These are phyloP conservation scores for Trinorchestia longiramus DNA, from an alignment of 1,140 invertebrate species.

Conservation along the genomic window DNA sequence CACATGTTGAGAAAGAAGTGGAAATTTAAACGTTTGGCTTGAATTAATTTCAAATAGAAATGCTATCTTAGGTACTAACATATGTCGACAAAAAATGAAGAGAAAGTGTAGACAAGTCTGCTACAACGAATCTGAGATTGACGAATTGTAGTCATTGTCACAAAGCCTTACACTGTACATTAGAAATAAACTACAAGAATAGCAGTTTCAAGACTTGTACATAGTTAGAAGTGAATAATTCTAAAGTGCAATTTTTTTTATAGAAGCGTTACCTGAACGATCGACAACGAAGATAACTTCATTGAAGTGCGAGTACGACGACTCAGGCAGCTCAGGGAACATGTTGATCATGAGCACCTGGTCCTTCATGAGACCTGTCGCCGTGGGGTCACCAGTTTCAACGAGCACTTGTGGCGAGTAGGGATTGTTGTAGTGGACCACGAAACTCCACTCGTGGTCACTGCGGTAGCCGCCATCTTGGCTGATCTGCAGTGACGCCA, in stretches of 20 bases:
- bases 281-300: slow-evolving; percentile 43
- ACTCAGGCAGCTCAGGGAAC: slow-evolving; percentile 56
- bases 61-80: too few species aligned
- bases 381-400: slow-evolving; percentile 23
- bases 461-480: slow-evolving; percentile 58
- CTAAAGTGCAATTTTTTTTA: not conserved
- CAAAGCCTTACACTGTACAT: too few species aligned
- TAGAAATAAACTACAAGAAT: too few species aligned
- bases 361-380: slow-evolving; percentile 53
- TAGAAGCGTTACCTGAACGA: not conserved
- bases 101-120: too few species aligned
- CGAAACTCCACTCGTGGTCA: slow-evolving; percentile 63
- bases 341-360: slow-evolving; percentile 58
- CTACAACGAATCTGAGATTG: too few species aligned
- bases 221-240: too few species aligned
- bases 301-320: slow-evolving; percentile 25
- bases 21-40: too few species aligned
- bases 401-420: slow-evolving; percentile 57
- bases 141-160: too few species aligned
- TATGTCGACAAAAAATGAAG: too few species aligned
- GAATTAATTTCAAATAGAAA: too few species aligned
- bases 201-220: too few species aligned
- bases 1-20: too few species aligned
- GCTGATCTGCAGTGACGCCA: slow-evolving; percentile 53
- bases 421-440: slow-evolving; percentile 61